These are phyloP conservation scores for Enteromius viviparus DNA, from an alignment of 2,797 vertebrate species.

Conservation along the genomic window DNA sequence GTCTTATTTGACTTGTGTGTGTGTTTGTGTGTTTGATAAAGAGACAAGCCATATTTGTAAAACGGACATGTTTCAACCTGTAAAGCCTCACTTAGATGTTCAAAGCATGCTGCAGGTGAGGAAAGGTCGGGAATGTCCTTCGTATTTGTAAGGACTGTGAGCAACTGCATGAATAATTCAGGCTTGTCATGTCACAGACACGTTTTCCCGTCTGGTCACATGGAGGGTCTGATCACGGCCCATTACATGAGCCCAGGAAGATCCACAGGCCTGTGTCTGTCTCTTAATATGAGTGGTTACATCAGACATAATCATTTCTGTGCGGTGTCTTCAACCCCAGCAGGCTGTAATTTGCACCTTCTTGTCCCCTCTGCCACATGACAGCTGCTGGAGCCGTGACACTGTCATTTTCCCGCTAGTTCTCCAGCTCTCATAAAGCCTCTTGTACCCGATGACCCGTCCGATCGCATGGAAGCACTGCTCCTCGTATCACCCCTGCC, in stretches of 20 bases:
- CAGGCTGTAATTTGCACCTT: conserved; percentile 33
- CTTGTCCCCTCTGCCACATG: conserved; percentile 6
- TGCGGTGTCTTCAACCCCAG: conserved; percentile 11
- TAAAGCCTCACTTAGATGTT: background rate
- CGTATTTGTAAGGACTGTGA: background rate
- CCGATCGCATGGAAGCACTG: background rate
- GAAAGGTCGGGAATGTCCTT: background rate
- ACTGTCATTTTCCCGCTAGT: background rate
- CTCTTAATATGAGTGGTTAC: background rate
- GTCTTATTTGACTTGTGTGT: conserved; percentile 68
- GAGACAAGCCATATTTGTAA: background rate
- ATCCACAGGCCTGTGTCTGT: background rate
- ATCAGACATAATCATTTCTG: conserved; percentile 29
- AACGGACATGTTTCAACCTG: background rate
- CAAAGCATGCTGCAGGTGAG: background rate
- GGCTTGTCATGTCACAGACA: background rate
- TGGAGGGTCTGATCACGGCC: background rate
- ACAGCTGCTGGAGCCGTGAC: conserved; percentile 35
- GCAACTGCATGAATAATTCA: conserved; percentile 23
- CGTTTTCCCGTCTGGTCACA: background rate
- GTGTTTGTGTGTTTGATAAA: conserved; percentile 51
- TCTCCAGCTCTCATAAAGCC: too few relatives aligned
- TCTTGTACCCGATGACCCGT: background rate
- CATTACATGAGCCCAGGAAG: background rate
- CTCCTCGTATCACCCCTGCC: background rate